phyloP scores from a whole-genome alignment of 2,797 vertebrate species.

The Huso huso region DNA sequence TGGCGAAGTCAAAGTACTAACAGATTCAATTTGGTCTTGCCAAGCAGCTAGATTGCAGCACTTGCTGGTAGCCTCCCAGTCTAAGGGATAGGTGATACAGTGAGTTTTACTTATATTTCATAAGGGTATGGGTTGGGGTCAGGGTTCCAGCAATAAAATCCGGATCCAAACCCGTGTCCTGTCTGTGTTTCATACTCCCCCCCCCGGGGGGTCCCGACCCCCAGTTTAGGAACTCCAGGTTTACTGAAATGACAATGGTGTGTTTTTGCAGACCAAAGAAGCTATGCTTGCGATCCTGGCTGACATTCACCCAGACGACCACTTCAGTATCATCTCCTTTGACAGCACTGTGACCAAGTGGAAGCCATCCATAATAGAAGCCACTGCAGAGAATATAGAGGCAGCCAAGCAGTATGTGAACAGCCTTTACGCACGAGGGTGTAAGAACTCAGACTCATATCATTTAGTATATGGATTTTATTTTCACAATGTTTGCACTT shows the following conservation, averaged over 20 bases:
- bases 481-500: not conserved
- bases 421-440: constrained; percentile 30
- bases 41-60: not conserved
- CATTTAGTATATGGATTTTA: not conserved
- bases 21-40: not conserved
- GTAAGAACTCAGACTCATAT: constrained; percentile 36
- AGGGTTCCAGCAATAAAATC: too few species aligned
- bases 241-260: not conserved
- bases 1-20: not conserved
- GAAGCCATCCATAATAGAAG: constrained; percentile 55
- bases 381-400: constrained; percentile 51
- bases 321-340: constrained; percentile 72
- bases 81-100: not conserved
- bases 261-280: constrained; percentile 58
- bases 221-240: too few species aligned
- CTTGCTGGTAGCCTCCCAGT: not conserved
- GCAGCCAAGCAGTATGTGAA: constrained; percentile 50
- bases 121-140: too few species aligned
- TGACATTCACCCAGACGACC: constrained; percentile 62
- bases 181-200: constrained; percentile 10
- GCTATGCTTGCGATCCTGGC: constrained; percentile 69
- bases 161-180: too few species aligned
- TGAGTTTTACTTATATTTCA: too few species aligned
- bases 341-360: constrained; percentile 33
- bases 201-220: not conserved